Percentiles rank a stretch among this genome's conserved stretches.
These are phyloP conservation scores for Drosophila jambulina DNA, from an alignment of 1,140 invertebrate genomes.

Conservation along the genomic window DNA sequence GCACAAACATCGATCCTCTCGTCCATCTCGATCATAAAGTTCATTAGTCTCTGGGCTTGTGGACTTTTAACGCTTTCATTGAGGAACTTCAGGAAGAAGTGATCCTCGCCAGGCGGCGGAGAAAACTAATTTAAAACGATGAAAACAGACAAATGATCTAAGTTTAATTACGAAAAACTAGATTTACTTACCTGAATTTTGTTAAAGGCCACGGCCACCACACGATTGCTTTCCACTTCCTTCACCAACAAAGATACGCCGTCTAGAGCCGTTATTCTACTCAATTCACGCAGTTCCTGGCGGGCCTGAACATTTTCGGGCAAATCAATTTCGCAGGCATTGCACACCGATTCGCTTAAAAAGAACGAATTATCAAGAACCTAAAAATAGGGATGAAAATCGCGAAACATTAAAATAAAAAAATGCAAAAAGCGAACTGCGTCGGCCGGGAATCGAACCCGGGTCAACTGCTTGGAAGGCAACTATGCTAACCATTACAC, in stretches of 20 bases:
- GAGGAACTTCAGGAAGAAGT: conserved; percentile 87
- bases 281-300: conserved; percentile 87
- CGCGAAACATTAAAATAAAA: conserved; percentile 1
- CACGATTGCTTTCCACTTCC: conserved; percentile 85
- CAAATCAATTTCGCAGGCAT: conserved; percentile 86
- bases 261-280: conserved; percentile 87
- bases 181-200: conserved; percentile 87
- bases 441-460: conserved; percentile 92
- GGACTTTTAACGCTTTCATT: conserved; percentile 86
- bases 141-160: not conserved
- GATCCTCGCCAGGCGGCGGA: conserved; percentile 84
- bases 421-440: conserved; percentile 75
- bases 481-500: conserved; percentile 95
- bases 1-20: conserved; percentile 87
- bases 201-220: conserved; percentile 88
- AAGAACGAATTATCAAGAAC: conserved; percentile 87
- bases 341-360: conserved; percentile 86
- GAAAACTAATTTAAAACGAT: conserved; percentile 52
- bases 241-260: conserved; percentile 88
- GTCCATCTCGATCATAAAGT: conserved; percentile 88
- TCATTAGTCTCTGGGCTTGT: conserved; percentile 86
- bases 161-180: not conserved
- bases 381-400: conserved; percentile 61
- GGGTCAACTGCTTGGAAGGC: conserved; percentile 94
- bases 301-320: conserved; percentile 85